Conservation (phyloP, 2,113 vertebrate genomes). For the Psilopogon haemacephalus region DNA sequence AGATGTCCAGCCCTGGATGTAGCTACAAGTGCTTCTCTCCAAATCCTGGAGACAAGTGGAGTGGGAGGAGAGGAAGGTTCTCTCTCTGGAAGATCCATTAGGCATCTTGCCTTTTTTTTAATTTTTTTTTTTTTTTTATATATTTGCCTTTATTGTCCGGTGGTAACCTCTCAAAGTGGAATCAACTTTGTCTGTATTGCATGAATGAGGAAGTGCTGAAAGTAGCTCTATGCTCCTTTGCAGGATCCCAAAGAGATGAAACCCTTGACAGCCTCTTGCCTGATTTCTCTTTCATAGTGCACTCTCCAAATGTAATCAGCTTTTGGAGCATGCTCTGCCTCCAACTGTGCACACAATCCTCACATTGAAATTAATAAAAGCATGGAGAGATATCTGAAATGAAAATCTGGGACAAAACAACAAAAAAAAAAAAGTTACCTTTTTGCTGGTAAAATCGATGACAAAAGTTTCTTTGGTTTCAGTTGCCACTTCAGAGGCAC, state of each 20-base stretch:
- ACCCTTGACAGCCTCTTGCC: neutral
- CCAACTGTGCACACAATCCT: neutral
- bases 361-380: slow-evolving; percentile 18
- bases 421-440: neutral
- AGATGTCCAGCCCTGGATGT: neutral
- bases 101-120: neutral
- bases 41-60: neutral
- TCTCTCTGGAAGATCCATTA: neutral
- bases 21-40: neutral
- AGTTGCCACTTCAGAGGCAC: neutral
- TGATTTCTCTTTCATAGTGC: slow-evolving; percentile 36
- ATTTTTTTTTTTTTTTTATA: no score
- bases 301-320: slow-evolving; percentile 10
- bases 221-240: neutral
- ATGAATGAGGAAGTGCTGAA: neutral
- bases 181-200: neutral
- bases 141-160: neutral
- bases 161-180: neutral
- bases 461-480: neutral
- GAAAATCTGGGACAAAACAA: neutral
- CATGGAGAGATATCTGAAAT: neutral
- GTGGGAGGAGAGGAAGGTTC: neutral
- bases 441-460: neutral
- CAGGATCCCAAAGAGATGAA: slow-evolving; percentile 4
- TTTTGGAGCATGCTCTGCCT: slow-evolving; percentile 14